A percentile compares a stretch with the other conserved stretches of the same genome.
These are phyloP conservation scores for Neodiprion virginianus DNA, from an alignment of 1,140 invertebrate genomes.

Conservation along the genomic window DNA sequence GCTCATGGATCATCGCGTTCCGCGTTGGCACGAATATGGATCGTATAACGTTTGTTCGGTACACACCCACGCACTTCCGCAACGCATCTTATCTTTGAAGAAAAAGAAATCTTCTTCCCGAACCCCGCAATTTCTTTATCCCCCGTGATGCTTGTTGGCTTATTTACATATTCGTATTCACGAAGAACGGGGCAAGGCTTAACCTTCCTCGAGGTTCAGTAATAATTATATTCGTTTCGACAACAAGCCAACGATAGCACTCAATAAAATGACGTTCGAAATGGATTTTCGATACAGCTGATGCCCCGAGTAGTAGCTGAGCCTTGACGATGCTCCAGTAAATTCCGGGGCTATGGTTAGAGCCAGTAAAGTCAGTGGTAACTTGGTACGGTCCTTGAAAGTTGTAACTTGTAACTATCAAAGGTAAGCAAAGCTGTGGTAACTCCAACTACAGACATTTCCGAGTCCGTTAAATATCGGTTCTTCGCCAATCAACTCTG, in stretches of 20 bases:
- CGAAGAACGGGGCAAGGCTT: too few species aligned
- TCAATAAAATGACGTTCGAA: too few species aligned
- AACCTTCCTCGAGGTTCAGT: too few species aligned
- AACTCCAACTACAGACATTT: background rate
- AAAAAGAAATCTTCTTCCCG: background rate
- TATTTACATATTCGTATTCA: background rate
- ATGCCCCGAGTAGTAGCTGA: too few species aligned
- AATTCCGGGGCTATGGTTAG: background rate
- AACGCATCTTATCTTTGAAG: background rate
- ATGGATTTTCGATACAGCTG: too few species aligned
- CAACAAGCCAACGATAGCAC: too few species aligned
- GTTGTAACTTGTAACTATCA: background rate
- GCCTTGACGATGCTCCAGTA: too few species aligned
- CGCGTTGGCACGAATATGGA: background rate
- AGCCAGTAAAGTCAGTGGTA: background rate
- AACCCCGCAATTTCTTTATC: background rate
- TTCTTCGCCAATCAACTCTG: background rate
- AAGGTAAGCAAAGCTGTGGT: background rate
- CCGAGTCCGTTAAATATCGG: background rate
- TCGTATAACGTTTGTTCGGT: background rate
- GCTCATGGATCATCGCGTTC: background rate
- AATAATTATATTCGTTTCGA: too few species aligned
- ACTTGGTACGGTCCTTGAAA: background rate
- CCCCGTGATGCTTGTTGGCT: background rate
- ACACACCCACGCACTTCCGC: background rate